A percentile compares a stretch with the other conserved stretches of the same genome.
phyloP scores from a whole-genome alignment of 2,797 vertebrate genomes.

The Macropus fuliginosus region DNA sequence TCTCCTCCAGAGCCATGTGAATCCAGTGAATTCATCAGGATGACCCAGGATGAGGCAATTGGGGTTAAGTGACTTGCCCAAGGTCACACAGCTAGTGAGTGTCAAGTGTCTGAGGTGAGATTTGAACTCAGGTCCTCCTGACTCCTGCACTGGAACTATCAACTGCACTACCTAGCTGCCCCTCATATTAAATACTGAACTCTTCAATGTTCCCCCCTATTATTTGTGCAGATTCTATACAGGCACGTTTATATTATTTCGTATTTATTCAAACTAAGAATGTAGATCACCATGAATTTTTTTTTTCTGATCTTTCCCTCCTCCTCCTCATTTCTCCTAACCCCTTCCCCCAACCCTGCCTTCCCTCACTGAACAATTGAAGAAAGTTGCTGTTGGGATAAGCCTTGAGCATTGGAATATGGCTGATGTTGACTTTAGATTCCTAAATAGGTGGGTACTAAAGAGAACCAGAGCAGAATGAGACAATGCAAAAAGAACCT shows the following conservation, averaged over 20 bases:
- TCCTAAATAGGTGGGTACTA: background rate
- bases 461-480: background rate
- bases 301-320: background rate
- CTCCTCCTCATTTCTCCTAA: background rate
- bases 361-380: background rate
- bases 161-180: too few relatives aligned
- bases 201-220: background rate
- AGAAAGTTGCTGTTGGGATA: background rate
- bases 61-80: too few relatives aligned
- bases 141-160: too few relatives aligned
- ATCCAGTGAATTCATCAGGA: too few relatives aligned
- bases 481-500: background rate
- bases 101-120: too few relatives aligned
- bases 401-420: background rate
- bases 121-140: too few relatives aligned
- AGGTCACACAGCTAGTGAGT: too few relatives aligned
- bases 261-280: background rate
- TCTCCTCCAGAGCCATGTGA: too few relatives aligned
- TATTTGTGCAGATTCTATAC: background rate
- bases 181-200: background rate
- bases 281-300: background rate
- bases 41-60: too few relatives aligned
- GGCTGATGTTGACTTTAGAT: background rate
- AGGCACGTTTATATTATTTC: background rate
- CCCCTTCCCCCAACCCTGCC: accelerated